Base-by-base conservation (phyloP, 2,797 vertebrate genomes). In the Poeciliopsis turneri region DNA sequence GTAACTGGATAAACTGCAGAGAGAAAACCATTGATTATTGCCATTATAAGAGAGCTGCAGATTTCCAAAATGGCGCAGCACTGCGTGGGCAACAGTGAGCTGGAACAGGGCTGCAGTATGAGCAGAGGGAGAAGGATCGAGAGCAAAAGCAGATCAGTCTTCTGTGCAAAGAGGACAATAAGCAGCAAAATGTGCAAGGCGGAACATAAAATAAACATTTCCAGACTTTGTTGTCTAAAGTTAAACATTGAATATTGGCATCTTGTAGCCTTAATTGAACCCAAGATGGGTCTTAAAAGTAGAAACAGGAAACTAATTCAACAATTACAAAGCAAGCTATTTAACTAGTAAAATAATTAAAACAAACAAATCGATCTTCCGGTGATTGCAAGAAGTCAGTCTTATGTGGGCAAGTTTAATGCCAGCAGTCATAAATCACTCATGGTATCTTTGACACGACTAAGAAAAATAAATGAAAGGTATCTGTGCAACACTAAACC, bases 21-120 rank as follows among this genome's bases (percentile, higher is more conserved):
- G 57, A 81, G 36, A 79, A 79, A 84, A 51, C 23, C 16, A 30
- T 33, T 59, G 79, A 87, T 85, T 86, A 79, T 79, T 86, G 84
- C 76, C 75, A 68, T 84, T 76, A 82, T 74, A 84, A 73, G 82
- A 77, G 82, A 88, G 86, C 88, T 87, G 83, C 83, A 84, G 88
- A 90, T 90, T 91, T 92, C 84, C 90, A 93, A 95, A 94, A 94
- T 93, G 94, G 93, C 84, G 83, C 82, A 74, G 88, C 87, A 78
- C 73, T 92, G 92, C 87, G 92, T 94, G 93, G 93, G 93, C 87
- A 84, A 88, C 84, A 64, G 80, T 53, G 84, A 88, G 85, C 82
- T 84, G 82, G 74, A 90, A 84, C 76, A 82, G 86, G 84, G 84
- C 82, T 90, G 91, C 89, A 86, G 91, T 73, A 76, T 81, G 75